A percentile compares a stretch with the other conserved stretches of the same genome.
These are phyloP conservation scores for Eupithecia exiguata DNA, from an alignment of 2,888 invertebrate genomes.

Conservation along the genomic window DNA sequence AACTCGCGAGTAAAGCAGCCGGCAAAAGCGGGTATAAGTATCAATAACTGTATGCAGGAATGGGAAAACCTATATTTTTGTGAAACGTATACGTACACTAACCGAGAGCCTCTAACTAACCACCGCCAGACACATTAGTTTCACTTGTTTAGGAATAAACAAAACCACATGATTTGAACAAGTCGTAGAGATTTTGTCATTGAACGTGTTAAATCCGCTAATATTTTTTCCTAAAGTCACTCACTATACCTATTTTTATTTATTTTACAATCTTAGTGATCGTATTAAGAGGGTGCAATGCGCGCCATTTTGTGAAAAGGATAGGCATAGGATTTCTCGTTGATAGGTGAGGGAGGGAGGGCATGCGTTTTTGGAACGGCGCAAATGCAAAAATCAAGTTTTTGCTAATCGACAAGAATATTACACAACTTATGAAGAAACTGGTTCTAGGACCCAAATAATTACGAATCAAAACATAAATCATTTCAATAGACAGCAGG, in stretches of 20 bases:
- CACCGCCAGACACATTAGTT: background rate
- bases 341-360: too few species aligned
- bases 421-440: too few species aligned
- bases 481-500: too few species aligned
- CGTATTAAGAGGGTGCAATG: background rate
- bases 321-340: too few species aligned
- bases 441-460: too few species aligned
- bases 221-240: background rate
- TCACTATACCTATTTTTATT: background rate
- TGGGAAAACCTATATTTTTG: background rate
- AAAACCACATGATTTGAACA: constrained; percentile 3
- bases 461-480: too few species aligned
- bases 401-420: too few species aligned
- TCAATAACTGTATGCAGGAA: too few species aligned
- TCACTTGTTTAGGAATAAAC: background rate
- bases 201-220: background rate
- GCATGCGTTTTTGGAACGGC: too few species aligned
- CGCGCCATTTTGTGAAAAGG: too few species aligned
- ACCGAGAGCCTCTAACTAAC: background rate
- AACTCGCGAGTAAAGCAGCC: background rate
- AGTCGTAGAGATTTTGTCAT: background rate
- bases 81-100: background rate
- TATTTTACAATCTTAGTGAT: background rate
- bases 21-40: background rate
- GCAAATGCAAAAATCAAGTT: too few species aligned